phyloP scores from a whole-genome alignment of 2,113 vertebrate genomes.

The Larimichthys polyactis region DNA sequence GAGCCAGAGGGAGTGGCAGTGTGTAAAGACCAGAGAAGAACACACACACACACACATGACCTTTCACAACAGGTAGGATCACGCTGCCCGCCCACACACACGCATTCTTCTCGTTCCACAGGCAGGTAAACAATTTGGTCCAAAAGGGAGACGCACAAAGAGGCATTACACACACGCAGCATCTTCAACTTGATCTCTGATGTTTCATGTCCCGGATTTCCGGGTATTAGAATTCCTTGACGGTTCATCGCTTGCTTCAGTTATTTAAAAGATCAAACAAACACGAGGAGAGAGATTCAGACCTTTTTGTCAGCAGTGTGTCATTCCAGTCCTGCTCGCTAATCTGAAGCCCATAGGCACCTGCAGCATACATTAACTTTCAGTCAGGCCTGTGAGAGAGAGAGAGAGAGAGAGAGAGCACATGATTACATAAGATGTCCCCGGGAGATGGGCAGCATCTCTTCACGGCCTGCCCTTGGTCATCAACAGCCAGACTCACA shows the following conservation, averaged over 20 bases:
- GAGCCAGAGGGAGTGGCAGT: slow-evolving; percentile 44
- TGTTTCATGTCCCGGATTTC: background rate
- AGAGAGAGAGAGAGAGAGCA: slow-evolving; percentile 29
- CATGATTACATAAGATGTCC: slow-evolving; percentile 55
- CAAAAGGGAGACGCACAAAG: slow-evolving; percentile 11
- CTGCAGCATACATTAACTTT: slow-evolving; percentile 37
- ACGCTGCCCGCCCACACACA: slow-evolving; percentile 65
- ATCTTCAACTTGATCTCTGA: background rate
- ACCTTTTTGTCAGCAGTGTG: slow-evolving; percentile 28
- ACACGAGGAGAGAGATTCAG: background rate
- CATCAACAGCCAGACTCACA: slow-evolving; percentile 42
- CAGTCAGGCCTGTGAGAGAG: slow-evolving; percentile 35
- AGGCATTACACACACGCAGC: background rate
- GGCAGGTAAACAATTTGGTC: slow-evolving; percentile 45
- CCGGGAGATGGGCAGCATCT: slow-evolving; percentile 51
- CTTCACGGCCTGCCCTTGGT: slow-evolving; percentile 28
- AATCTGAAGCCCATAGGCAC: slow-evolving; percentile 19
- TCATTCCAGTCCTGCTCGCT: slow-evolving; percentile 14
- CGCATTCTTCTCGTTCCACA: slow-evolving; percentile 63
- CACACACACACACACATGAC: slow-evolving; percentile 20
- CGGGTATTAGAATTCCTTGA: background rate
- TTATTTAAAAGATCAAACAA: background rate
- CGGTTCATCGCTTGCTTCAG: background rate
- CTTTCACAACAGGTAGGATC: slow-evolving; percentile 69
- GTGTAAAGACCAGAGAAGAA: slow-evolving; percentile 9